These are phyloP conservation scores for Papilio aristodemus DNA, from an alignment of 1,140 invertebrate species.

Conservation along the genomic window DNA sequence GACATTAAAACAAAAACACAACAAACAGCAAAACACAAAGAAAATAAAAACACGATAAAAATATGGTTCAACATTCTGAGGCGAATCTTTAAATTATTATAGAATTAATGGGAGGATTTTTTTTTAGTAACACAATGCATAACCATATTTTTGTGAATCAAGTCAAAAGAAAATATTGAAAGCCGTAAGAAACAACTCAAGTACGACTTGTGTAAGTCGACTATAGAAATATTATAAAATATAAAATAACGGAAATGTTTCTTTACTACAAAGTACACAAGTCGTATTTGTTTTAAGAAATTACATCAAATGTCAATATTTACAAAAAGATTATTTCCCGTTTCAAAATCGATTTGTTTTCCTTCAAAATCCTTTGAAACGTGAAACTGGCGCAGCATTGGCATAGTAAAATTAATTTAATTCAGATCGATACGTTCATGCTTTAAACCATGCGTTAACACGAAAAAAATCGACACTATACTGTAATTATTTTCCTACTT, in stretches of 20 bases:
- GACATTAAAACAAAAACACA: constrained; percentile 48
- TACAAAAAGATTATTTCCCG: not conserved
- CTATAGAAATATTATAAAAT: constrained; percentile 1
- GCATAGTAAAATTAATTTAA: constrained; percentile 22
- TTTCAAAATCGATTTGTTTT: constrained; percentile 1
- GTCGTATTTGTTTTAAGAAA: not conserved
- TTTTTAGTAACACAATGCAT: not conserved
- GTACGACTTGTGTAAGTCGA: not conserved
- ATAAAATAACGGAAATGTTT: no score
- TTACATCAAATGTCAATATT: not conserved
- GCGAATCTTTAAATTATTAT: not conserved
- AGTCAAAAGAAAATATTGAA: constrained; percentile 11
- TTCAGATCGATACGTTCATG: constrained; percentile 50
- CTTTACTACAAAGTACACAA: constrained; percentile 20
- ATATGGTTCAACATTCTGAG: constrained; percentile 25
- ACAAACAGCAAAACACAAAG: constrained; percentile 39
- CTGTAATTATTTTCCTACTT: not conserved
- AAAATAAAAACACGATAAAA: constrained; percentile 29
- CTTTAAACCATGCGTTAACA: constrained; percentile 39
- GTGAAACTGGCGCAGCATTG: constrained; percentile 8
- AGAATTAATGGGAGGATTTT: no score
- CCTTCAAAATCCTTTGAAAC: not conserved
- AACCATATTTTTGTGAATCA: constrained; percentile 19
- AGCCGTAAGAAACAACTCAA: constrained; percentile 9
- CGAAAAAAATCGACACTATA: constrained; percentile 20